These are phyloP conservation scores for Talpa occidentalis DNA, from an alignment of 2,113 vertebrate species.

Conservation along the genomic window DNA sequence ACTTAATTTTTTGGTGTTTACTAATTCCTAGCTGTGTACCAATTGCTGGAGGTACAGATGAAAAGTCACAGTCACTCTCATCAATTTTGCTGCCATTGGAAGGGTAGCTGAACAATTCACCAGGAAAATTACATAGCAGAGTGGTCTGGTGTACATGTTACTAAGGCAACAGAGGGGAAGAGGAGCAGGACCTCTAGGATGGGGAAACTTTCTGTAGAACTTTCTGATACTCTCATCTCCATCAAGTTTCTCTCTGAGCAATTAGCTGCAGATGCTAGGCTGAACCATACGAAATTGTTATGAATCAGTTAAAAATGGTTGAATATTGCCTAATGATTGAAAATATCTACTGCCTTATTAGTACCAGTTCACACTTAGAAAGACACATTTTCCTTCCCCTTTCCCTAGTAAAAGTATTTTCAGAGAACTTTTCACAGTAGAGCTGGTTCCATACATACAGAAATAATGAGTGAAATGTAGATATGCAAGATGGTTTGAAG, in stretches of 20 bases:
- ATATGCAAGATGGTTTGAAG: not conserved
- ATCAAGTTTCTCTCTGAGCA: not conserved
- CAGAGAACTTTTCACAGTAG: not conserved
- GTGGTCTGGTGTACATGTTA: not conserved
- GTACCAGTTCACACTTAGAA: not conserved
- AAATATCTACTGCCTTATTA: not conserved
- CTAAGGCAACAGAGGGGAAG: not conserved
- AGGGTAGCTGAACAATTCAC: not conserved
- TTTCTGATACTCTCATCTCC: not conserved
- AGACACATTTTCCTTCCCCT: not conserved
- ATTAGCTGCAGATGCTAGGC: not conserved
- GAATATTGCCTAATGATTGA: not conserved
- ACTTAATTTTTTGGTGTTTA: not conserved
- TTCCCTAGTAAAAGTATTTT: not conserved
- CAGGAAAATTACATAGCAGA: not conserved
- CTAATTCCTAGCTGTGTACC: not conserved
- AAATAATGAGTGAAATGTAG: constrained; percentile 53
- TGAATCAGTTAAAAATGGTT: not conserved
- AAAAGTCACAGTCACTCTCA: constrained; percentile 27
- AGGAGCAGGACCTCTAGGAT: not conserved
- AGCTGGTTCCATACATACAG: constrained; percentile 38
- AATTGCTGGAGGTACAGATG: not conserved
- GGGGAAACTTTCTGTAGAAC: not conserved
- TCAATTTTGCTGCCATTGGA: constrained; percentile 32
- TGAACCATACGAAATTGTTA: not conserved